Evolutionary conservation across 2,113 vertebrate species (phyloP).

Genomic region (Uria lomvia): DNA sequence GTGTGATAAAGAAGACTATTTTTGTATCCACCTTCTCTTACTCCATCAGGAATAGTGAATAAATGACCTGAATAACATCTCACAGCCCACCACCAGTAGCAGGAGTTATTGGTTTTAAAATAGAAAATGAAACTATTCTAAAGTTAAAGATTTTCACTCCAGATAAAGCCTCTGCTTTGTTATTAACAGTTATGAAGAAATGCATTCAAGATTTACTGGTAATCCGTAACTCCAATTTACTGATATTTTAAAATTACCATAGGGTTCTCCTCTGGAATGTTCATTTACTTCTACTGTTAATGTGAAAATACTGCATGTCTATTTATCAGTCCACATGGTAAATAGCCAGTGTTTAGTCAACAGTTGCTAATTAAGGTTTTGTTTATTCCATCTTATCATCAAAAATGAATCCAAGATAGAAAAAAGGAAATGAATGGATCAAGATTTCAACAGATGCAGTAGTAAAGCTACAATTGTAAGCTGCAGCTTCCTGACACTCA

Average conservation of each 20-base stretch:
- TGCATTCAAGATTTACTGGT: not conserved
- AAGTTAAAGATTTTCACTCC: not conserved
- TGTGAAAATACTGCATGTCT: not conserved
- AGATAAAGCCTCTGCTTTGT: not conserved
- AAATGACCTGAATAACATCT: not conserved
- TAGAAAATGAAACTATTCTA: not conserved
- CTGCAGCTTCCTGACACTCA: not conserved
- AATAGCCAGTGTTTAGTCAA: not conserved
- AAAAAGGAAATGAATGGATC: not conserved
- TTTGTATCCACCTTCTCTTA: not conserved
- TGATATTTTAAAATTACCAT: not conserved
- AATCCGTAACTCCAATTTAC: not conserved
- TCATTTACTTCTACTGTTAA: not conserved
- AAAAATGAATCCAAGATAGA: not conserved
- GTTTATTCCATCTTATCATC: not conserved
- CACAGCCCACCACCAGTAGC: not conserved
- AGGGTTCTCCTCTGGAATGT: not conserved
- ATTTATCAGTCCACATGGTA: not conserved
- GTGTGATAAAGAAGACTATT: not conserved
- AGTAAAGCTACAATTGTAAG: not conserved
- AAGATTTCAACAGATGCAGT: not conserved
- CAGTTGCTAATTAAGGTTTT: not conserved
- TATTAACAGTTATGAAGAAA: not conserved
- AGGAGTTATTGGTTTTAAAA: not conserved
- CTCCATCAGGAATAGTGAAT: not conserved